Percentiles rank a stretch among this genome's conserved stretches.
Evolutionary conservation across 2,888 invertebrate genomes (phyloP).

Genomic region (Caenorhabditis virilis): DNA sequence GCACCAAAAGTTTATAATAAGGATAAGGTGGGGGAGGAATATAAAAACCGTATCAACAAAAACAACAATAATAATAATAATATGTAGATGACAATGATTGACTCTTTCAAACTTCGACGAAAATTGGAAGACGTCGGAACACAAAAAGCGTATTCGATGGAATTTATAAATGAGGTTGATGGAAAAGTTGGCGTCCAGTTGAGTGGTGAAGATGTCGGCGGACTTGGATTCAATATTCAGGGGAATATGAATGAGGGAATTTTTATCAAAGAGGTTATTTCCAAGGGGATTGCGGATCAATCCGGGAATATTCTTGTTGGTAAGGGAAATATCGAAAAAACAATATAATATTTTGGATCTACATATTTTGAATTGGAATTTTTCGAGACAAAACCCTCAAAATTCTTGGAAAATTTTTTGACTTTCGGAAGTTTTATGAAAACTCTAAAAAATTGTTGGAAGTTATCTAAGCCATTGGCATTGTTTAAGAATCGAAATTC

Average conservation of each 20-base stretch:
- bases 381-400: too few species aligned
- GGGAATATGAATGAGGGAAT: conserved; percentile 91
- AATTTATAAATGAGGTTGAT: conserved; percentile 52
- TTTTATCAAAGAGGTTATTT: conserved; percentile 83
- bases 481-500: too few species aligned
- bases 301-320: conserved; percentile 82
- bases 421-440: too few species aligned
- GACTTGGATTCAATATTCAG: conserved; percentile 70
- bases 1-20: conserved; percentile 10
- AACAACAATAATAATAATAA: too few species aligned
- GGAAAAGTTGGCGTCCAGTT: conserved; percentile 49
- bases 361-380: too few species aligned
- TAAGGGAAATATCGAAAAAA: conserved; percentile 64
- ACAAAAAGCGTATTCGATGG: conserved; percentile 54
- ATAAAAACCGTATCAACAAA: too few species aligned
- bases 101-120: conserved; percentile 54
- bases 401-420: too few species aligned
- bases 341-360: background rate
- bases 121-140: conserved; percentile 47
- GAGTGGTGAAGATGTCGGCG: conserved; percentile 46
- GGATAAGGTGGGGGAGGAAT: too few species aligned
- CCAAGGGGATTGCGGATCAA: conserved; percentile 85
- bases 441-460: too few species aligned
- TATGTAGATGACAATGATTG: conserved; percentile 55
- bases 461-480: too few species aligned